Conservation (phyloP, 2,113 vertebrate species). For the Saguinus midas region DNA sequence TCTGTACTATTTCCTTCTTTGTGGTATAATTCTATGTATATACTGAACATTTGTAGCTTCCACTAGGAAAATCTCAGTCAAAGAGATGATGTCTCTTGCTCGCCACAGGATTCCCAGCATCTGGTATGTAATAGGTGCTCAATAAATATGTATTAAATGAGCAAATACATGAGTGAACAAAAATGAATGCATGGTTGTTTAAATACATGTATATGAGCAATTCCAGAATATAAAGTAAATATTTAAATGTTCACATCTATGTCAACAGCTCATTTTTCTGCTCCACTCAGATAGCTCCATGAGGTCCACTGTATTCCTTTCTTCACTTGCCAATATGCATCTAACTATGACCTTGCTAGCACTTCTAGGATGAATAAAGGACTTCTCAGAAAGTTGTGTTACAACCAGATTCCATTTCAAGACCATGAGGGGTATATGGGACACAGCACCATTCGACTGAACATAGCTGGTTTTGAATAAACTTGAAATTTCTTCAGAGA, state of each 20-base stretch:
- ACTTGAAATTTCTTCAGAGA: not conserved
- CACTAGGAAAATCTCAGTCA: not conserved
- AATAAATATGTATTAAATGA: not conserved
- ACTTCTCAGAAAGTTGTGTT: not conserved
- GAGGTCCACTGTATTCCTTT: not conserved
- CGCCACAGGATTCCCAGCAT: not conserved
- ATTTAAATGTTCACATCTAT: slow-evolving; percentile 25
- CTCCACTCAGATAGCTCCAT: not conserved
- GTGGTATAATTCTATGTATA: not conserved
- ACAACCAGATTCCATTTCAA: not conserved
- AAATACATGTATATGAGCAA: not conserved
- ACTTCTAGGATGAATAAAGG: not conserved
- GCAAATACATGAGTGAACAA: not conserved
- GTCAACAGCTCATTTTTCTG: not conserved
- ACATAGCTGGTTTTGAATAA: not conserved
- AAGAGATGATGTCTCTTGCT: not conserved
- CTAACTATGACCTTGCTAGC: not conserved
- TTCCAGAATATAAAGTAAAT: not conserved
- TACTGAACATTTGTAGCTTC: not conserved
- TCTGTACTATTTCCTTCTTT: not conserved
- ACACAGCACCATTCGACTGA: not conserved
- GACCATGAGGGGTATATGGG: not conserved
- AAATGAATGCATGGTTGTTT: not conserved
- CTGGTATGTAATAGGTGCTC: not conserved
- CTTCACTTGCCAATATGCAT: not conserved